Conservation (phyloP, 2,797 vertebrate species). For the Lagorchestes hirsutus region DNA sequence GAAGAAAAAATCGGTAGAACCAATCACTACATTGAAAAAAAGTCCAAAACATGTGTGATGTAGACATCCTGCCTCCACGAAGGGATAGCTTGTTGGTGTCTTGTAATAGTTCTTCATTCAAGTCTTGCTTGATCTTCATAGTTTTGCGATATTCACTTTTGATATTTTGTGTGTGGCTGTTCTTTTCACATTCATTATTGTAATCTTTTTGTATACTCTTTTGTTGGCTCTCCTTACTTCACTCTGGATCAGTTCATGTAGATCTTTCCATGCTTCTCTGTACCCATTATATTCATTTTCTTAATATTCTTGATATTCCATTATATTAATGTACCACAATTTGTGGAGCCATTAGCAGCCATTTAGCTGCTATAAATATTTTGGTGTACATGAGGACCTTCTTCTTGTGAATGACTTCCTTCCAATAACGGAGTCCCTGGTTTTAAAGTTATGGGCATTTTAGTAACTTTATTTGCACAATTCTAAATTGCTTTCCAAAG, state of each 20-base stretch:
- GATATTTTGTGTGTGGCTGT: neutral
- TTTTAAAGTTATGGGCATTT: neutral
- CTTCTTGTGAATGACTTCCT: neutral
- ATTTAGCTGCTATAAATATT: neutral
- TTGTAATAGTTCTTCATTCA: too few species aligned
- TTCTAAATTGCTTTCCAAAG: neutral
- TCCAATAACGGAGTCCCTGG: neutral
- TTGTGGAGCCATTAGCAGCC: too few species aligned
- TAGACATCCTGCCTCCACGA: too few species aligned
- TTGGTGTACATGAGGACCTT: neutral
- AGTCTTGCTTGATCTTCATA: too few species aligned
- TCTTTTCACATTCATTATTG: neutral
- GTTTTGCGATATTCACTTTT: too few species aligned
- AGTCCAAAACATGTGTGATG: too few species aligned
- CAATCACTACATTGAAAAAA: too few species aligned
- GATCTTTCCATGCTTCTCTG: neutral
- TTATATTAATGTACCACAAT: neutral
- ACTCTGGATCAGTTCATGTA: neutral
- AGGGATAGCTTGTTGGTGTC: too few species aligned
- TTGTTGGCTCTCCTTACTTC: neutral
- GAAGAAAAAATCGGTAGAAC: too few species aligned
- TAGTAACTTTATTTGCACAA: neutral
- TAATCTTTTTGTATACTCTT: neutral
- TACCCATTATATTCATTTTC: neutral
- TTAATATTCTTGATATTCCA: neutral